Percentiles rank a stretch among this genome's conserved stretches.
Conservation (phyloP, 1,140 invertebrate genomes). For the fruit fly (Drosophila melanogaster) region Release_6_plus_ISO1_MT NT_033779.5:9230501-9231000, state of each 20-base stretch:
- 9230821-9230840: slow-evolving; percentile 33
- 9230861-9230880: slow-evolving; percentile 22
- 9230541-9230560: slow-evolving; percentile 33
- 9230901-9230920: slow-evolving; percentile 9
- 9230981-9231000: slow-evolving; percentile 23
- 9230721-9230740: too few species aligned
- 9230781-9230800: slow-evolving; percentile 46
- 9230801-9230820: slow-evolving; percentile 37
- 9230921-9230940: neutral
- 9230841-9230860: slow-evolving; percentile 54
- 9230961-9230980: slow-evolving; percentile 45
- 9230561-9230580: slow-evolving; percentile 27
- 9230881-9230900: slow-evolving; percentile 43
- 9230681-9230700: too few species aligned
- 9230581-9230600: slow-evolving; percentile 29
- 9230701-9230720: too few species aligned
- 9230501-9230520: slow-evolving; percentile 43
- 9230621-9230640: slow-evolving; percentile 27
- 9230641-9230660: neutral
- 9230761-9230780: slow-evolving; percentile 7
- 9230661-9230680: neutral
- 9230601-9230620: slow-evolving; percentile 32
- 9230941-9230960: slow-evolving; percentile 45
- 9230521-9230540: slow-evolving; percentile 17
- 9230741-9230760: neutral